Conservation (phyloP, 2,888 invertebrate species). For the Acanthacorydalis orientalis region DNA sequence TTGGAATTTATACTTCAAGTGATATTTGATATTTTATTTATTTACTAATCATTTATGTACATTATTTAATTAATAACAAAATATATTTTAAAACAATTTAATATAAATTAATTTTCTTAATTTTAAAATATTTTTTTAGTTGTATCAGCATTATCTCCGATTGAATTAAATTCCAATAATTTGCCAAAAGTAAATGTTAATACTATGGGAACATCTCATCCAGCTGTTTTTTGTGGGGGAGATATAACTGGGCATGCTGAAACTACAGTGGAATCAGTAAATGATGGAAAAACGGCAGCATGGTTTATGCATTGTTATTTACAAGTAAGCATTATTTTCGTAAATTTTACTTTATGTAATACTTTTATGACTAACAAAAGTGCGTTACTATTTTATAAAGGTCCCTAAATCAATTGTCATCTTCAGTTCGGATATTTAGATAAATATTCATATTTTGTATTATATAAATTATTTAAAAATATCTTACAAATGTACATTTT, state of each 20-base stretch:
- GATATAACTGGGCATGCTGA: slow-evolving; percentile 89
- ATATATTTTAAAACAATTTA: slow-evolving; percentile 4
- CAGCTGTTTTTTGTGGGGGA: slow-evolving; percentile 82
- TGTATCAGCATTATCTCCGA: slow-evolving; percentile 55
- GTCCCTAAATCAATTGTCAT: neutral
- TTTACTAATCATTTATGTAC: no score
- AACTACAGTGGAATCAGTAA: slow-evolving; percentile 96
- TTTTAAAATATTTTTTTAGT: slow-evolving; percentile 29
- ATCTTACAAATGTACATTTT: no score
- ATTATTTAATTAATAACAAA: no score
- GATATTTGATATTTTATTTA: no score
- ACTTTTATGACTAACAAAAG: no score
- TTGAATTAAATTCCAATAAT: slow-evolving; percentile 49
- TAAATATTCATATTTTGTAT: no score
- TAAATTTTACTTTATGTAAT: neutral
- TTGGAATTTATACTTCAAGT: no score
- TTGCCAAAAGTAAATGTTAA: slow-evolving; percentile 60
- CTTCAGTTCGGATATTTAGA: neutral
- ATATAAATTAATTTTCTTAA: no score
- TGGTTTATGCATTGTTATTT: slow-evolving; percentile 88
- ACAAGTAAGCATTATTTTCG: slow-evolving; percentile 38
- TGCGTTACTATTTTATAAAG: no score
- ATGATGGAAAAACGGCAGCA: slow-evolving; percentile 95
- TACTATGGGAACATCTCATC: slow-evolving; percentile 64
- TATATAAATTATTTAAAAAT: no score